Evolutionary conservation across 2,888 invertebrate species (phyloP), one percentile per base, ranked within the genome.

Genomic region (Gortyna flavago): DNA sequence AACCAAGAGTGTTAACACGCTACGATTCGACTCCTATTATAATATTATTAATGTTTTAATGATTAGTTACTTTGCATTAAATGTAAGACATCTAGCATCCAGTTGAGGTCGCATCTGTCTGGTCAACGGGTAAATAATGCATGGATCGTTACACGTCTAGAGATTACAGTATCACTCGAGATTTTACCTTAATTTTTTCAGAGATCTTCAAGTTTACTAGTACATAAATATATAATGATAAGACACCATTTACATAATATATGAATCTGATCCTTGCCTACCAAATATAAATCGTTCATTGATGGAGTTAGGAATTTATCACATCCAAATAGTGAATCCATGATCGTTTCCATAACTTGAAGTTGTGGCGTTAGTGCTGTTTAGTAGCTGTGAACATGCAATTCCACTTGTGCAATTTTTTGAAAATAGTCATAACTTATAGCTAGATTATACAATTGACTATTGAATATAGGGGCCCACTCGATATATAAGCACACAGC

Each of bases 1-100:
- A 96, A 96, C 95, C 96, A 96, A 95, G 96, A 95, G 96, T 96
- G 96, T 96, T 95, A 95, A 96, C 95, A 95, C 96, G 96, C 96
- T 96, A 95, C 96, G 96, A 96, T 96, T 96, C 96, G 96, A 96
- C 96, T 96, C 95, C 96, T 96, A 96, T 94, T 95, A 93, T 96
- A 95, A 94, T 95, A 94, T 95, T 94, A 95, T 94, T 93, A 94
- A 95, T 93, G 94, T 96, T 95, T 95, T 94, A 93, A 94, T 93
- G 92, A 94, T 96, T 96, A 96, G 96, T 96, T 96, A 94, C 89
- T 94, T 95, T 94, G 94, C 95, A 94, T 95, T 93, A 93, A 93
- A 94, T 92, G 93, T 96, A 95, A 96, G 95, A 94, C 96, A 95
- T 94, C 96, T 96, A 95, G 96, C 96, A 96, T 96, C 96, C 95